A percentile compares a stretch with the other conserved stretches of the same genome.
These are phyloP conservation scores for Toxotes lorentzi DNA, from an alignment of 2,797 vertebrate species.

Conservation along the genomic window DNA sequence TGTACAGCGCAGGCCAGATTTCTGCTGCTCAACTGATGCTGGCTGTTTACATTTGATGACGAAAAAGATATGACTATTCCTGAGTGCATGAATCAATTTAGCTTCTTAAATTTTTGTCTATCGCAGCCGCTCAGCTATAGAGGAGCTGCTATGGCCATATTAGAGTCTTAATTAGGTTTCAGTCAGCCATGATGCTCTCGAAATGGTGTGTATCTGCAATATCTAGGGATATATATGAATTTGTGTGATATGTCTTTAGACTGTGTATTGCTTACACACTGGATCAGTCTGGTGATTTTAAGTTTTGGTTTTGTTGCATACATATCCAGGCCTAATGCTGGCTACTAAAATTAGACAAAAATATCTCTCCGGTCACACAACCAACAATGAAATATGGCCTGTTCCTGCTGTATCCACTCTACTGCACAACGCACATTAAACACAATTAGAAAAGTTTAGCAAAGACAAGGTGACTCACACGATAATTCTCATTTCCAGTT, in stretches of 20 bases:
- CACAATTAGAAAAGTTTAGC: conserved; percentile 21
- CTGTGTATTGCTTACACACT: background rate
- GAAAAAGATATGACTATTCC: background rate
- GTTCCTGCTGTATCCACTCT: background rate
- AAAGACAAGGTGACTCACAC: conserved; percentile 32
- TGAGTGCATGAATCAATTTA: background rate
- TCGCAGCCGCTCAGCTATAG: background rate
- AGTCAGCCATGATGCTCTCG: background rate
- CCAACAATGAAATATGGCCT: conserved; percentile 4
- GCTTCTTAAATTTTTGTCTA: background rate
- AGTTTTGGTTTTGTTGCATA: background rate
- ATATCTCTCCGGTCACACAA: background rate
- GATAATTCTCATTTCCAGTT: conserved; percentile 25
- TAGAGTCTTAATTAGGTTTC: background rate
- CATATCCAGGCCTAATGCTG: background rate
- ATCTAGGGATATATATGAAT: background rate
- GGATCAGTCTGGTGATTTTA: background rate
- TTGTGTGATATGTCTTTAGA: background rate
- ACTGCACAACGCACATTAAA: conserved; percentile 22
- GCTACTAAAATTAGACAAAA: conserved; percentile 4
- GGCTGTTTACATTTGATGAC: conserved; percentile 4
- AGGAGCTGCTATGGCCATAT: background rate
- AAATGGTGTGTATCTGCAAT: background rate
- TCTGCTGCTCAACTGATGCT: background rate
- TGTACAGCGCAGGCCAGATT: background rate